A percentile compares a stretch with the other conserved stretches of the same genome.
These are phyloP conservation scores for Ichneumoninae sp. DNA, from an alignment of 2,888 invertebrate genomes.

Conservation along the genomic window DNA sequence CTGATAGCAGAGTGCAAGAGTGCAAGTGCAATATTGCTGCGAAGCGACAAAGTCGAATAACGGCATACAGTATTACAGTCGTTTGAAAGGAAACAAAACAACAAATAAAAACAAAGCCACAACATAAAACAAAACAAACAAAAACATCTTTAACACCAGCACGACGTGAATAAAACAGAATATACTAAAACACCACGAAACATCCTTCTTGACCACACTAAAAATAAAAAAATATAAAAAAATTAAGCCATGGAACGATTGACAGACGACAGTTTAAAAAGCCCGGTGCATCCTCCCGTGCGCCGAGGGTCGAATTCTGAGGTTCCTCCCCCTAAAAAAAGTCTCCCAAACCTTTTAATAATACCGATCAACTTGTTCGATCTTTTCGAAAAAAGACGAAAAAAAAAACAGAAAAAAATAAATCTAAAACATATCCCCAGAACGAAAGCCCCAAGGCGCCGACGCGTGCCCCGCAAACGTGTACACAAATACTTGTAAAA, in stretches of 20 bases:
- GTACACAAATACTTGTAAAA: conserved; percentile 79
- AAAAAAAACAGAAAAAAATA: conserved; percentile 49
- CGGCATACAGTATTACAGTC: conserved; percentile 55
- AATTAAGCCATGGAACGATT: conserved; percentile 77
- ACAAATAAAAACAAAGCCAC: conserved; percentile 54
- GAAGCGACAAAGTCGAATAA: conserved; percentile 65
- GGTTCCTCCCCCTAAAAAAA: conserved; percentile 61
- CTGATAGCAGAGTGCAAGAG: conserved; percentile 68
- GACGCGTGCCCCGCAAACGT: conserved; percentile 81
- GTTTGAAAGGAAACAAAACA: conserved; percentile 50
- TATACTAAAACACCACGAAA: conserved; percentile 73
- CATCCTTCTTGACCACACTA: conserved; percentile 79
- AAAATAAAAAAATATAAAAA: conserved; percentile 61
- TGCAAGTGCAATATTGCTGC: conserved; percentile 69
- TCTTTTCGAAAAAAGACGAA: conserved; percentile 23
- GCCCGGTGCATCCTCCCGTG: conserved; percentile 80
- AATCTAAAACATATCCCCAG: conserved; percentile 59
- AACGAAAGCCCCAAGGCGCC: conserved; percentile 78
- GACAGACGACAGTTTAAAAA: conserved; percentile 78
- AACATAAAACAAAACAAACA: conserved; percentile 61
- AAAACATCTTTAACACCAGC: conserved; percentile 57
- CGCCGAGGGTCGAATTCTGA: conserved; percentile 78
- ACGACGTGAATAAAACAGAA: conserved; percentile 66
- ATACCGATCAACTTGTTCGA: conserved; percentile 19
- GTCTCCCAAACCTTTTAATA: conserved; percentile 26